Conservation (phyloP, 2,888 invertebrate species). For the Sclerodermus sp. region DNA sequence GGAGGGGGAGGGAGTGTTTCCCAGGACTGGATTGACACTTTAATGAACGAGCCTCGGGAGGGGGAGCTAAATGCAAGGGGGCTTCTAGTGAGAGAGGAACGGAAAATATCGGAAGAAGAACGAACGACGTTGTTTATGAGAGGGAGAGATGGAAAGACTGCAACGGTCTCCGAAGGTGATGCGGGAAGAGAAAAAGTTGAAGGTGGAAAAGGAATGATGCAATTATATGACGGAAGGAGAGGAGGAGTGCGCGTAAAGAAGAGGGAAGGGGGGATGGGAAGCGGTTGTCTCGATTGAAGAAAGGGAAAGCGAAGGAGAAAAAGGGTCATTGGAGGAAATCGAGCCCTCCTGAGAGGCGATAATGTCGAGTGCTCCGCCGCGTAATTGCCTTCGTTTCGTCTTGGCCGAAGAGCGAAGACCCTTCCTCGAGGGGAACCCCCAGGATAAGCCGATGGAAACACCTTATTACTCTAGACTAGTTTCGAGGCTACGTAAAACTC, state of each 20-base stretch:
- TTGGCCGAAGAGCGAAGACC: constrained; percentile 24
- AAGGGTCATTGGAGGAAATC: constrained; percentile 33
- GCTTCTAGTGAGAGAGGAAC: no score
- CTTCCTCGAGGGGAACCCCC: constrained; percentile 17
- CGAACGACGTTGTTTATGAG: no score
- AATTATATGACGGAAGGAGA: background rate
- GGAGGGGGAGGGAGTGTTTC: constrained; percentile 17
- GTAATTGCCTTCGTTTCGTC: constrained; percentile 50
- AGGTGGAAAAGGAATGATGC: constrained; percentile 6
- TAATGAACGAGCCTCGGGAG: constrained; percentile 45
- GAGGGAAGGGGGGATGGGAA: constrained; percentile 10
- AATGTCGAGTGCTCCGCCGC: constrained; percentile 44
- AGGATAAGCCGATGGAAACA: constrained; percentile 22
- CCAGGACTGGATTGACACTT: constrained; percentile 49
- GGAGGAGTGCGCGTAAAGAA: no score
- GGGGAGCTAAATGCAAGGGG: constrained; percentile 8
- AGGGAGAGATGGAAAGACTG: background rate
- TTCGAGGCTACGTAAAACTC: background rate
- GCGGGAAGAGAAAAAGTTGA: constrained; percentile 11
- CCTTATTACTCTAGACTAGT: constrained; percentile 20
- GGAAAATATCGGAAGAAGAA: no score
- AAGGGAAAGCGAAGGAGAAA: constrained; percentile 7
- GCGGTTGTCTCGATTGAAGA: constrained; percentile 2
- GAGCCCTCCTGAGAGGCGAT: constrained; percentile 39
- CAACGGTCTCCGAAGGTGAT: background rate